Base-by-base conservation (phyloP, 1,140 invertebrate genomes). In the Anastrepha ludens region DNA sequence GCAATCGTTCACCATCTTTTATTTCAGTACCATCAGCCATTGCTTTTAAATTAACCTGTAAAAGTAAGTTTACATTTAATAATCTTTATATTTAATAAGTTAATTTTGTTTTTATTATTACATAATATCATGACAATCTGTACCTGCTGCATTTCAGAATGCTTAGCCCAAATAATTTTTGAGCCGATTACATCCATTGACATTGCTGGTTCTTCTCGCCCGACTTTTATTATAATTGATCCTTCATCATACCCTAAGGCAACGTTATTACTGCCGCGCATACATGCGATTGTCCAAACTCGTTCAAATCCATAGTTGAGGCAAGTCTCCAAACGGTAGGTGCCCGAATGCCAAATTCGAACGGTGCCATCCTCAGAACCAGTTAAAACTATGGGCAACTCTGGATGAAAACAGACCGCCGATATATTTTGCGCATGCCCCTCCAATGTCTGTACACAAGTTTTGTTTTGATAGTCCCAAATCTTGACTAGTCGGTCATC, bases 401-500 rank as follows among this genome's bases (percentile, higher is more conserved):
- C 99, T 0, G 99, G 99, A 94, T 99, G 99, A 94, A 99, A 99
- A 88, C 95, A 97, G 0, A 98, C 97, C 67, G 95, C 95, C 0
- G 98, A 97, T 85, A 99, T 98, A 93, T 99, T 99, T 90, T 99
- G 98, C 0, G 97, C 97, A 94, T 99, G 99, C 9, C 96, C 99
- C 93, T 99, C 98, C 39, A 99, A 94, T 0, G 99, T 99, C 93
- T 99, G 99, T 0, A 99, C 99, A 94, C 99, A 99, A 0, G 98
- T 99, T 94, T 99, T 99, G 93, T 99, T 99, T 93, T 99, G 97
- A 93, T 99, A 99, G 93, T 99, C 99, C 99, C 99, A 99, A 89
- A 99, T 99, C 94, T 99, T 99, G 0, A 99, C 98, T 1, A 98
- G 94, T 67, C 97, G 96, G 93, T 99, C 99, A 94, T 99, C 99